Evolutionary conservation across 2,888 invertebrate species (phyloP).

Genomic region (Erannis defoliaria): DNA sequence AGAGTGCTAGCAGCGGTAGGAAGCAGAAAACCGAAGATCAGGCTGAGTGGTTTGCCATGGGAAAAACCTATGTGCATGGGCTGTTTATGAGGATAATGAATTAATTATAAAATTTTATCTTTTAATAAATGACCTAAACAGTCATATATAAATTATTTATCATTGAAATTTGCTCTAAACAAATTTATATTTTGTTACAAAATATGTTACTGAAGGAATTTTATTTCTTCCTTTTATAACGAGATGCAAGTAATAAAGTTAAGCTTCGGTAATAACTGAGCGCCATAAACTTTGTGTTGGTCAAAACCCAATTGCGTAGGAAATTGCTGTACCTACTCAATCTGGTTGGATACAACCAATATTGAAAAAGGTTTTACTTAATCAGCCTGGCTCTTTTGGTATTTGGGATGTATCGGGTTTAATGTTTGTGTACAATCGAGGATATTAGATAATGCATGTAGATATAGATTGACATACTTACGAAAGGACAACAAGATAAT

Average conservation of each 20-base stretch:
- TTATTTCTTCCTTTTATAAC: conserved; percentile 18
- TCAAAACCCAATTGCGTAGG: conserved; percentile 36
- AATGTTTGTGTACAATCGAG: conserved; percentile 3
- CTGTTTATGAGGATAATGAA: no score
- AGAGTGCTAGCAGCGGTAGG: no score
- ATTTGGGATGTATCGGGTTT: conserved; percentile 20
- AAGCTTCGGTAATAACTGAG: conserved; percentile 19
- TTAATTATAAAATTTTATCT: no score
- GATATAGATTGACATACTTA: not conserved
- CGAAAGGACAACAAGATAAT: not conserved
- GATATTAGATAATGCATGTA: conserved; percentile 7
- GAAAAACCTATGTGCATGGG: no score
- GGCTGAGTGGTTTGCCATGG: no score
- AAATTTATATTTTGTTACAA: no score
- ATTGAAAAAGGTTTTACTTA: conserved; percentile 32
- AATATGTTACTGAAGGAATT: conserved; percentile 2
- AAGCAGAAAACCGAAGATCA: no score
- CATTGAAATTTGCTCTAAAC: no score
- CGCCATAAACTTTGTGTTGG: conserved; percentile 35
- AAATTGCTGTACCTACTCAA: conserved; percentile 24
- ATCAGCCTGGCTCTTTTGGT: conserved; percentile 17
- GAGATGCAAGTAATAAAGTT: conserved; percentile 32
- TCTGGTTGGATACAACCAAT: conserved; percentile 16
- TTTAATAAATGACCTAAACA: no score
- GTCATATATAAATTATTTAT: no score